A percentile compares a stretch with the other conserved stretches of the same genome.
phyloP scores from a whole-genome alignment of 2,797 vertebrate species.

The Labeo calbasu region DNA sequence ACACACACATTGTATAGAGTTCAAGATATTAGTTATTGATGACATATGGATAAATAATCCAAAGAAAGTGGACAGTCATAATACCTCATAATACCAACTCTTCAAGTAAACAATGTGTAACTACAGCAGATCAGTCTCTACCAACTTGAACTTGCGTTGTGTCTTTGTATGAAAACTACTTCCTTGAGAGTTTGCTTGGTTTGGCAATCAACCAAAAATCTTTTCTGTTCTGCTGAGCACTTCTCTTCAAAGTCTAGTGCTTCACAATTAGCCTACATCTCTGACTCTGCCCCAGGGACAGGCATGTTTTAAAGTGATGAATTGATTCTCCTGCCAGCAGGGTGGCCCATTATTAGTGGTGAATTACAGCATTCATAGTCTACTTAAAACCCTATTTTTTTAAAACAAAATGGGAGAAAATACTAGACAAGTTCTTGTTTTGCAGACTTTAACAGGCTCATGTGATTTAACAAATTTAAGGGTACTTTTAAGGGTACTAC shows the following conservation, averaged over 20 bases:
- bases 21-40: not conserved
- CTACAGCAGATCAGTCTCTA: slow-evolving; percentile 5
- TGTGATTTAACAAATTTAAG: slow-evolving; percentile 1
- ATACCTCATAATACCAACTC: too few relatives aligned
- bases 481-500: not conserved
- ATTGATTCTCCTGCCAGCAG: slow-evolving; percentile 6
- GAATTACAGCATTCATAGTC: slow-evolving; percentile 22
- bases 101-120: not conserved
- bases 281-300: slow-evolving; percentile 35
- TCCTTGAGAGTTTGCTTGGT: slow-evolving; percentile 14
- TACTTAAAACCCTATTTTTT: slow-evolving; percentile 3
- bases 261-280: slow-evolving; percentile 38
- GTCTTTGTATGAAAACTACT: slow-evolving; percentile 25
- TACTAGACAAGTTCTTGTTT: slow-evolving; percentile 5
- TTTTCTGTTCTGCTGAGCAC: slow-evolving; percentile 27
- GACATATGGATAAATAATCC: not conserved
- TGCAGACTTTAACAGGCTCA: slow-evolving; percentile 1
- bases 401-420: slow-evolving; percentile 19
- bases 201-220: slow-evolving; percentile 33
- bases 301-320: slow-evolving; percentile 27
- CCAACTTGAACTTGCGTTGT: slow-evolving; percentile 3
- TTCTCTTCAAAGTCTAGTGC: slow-evolving; percentile 31
- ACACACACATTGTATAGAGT: not conserved
- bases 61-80: not conserved
- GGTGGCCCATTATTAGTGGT: slow-evolving; percentile 21